Conservation (phyloP, 2,888 invertebrate genomes). For the Notocelia uddmanniana region DNA sequence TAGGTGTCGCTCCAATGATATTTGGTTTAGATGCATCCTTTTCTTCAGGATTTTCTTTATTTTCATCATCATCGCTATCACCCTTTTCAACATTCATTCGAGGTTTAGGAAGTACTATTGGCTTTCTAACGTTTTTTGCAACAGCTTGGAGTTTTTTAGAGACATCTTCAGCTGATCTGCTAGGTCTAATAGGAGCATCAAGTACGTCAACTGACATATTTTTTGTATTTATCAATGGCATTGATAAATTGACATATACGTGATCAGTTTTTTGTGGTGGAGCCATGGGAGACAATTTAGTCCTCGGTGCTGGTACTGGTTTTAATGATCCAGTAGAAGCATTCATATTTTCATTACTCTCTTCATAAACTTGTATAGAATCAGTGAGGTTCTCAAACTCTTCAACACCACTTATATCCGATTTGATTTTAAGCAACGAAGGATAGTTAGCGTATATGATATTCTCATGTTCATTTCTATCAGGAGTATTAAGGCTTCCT, state of each 20-base stretch:
- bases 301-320: slow-evolving; percentile 87
- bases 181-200: slow-evolving; percentile 72
- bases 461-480: slow-evolving; percentile 57
- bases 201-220: slow-evolving; percentile 66
- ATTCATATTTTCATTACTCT: slow-evolving; percentile 66
- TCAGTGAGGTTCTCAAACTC: slow-evolving; percentile 88
- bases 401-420: slow-evolving; percentile 75
- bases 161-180: slow-evolving; percentile 73
- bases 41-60: slow-evolving; percentile 48
- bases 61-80: slow-evolving; percentile 54
- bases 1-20: slow-evolving; percentile 79
- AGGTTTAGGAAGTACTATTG: slow-evolving; percentile 54
- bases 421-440: slow-evolving; percentile 67
- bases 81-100: slow-evolving; percentile 51
- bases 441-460: slow-evolving; percentile 81
- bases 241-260: slow-evolving; percentile 86
- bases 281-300: slow-evolving; percentile 69
- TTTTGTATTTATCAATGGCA: slow-evolving; percentile 75
- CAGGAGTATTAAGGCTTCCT: slow-evolving; percentile 58
- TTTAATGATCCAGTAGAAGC: slow-evolving; percentile 81
- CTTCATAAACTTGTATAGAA: slow-evolving; percentile 88
- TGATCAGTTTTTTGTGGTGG: slow-evolving; percentile 81
- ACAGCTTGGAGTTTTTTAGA: slow-evolving; percentile 56
- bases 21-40: slow-evolving; percentile 70
- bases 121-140: slow-evolving; percentile 47